Percentiles rank a stretch among this genome's conserved stretches.
These are phyloP conservation scores for Polydrusus pterygomalis DNA, from an alignment of 2,888 invertebrate species.

Conservation along the genomic window DNA sequence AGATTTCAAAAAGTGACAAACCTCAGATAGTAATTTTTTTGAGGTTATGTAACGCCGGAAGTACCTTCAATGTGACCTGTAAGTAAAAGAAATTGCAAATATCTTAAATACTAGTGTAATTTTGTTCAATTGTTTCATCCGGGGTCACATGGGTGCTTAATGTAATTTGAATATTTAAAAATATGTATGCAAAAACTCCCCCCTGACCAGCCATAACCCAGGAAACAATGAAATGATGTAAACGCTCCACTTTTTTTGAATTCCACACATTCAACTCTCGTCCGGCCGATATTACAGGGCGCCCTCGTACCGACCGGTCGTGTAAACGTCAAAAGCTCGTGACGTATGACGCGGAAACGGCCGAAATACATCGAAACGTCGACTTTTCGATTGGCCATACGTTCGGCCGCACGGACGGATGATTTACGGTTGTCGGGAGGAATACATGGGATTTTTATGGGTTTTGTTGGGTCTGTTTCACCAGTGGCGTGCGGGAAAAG, in stretches of 20 bases:
- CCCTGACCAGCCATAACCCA: conserved; percentile 46
- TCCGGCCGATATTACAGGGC: conserved; percentile 50
- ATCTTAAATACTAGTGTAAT: no score
- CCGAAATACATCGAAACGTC: conserved; percentile 54
- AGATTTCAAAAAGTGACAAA: no score
- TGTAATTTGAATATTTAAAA: no score
- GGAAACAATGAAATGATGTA: conserved; percentile 52
- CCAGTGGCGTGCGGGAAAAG: conserved; percentile 6
- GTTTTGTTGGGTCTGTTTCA: not conserved
- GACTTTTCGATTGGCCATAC: conserved; percentile 50
- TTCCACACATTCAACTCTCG: conserved; percentile 41
- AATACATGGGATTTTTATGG: conserved; percentile 15
- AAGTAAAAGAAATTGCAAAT: no score
- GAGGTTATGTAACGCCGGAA: no score
- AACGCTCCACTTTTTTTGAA: conserved; percentile 45
- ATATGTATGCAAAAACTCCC: conserved; percentile 34
- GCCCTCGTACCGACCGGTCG: conserved; percentile 47
- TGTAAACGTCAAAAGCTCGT: conserved; percentile 54
- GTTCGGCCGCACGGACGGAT: conserved; percentile 57
- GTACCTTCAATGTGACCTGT: no score
- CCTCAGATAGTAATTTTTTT: no score
- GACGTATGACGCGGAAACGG: conserved; percentile 54
- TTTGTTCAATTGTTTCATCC: no score
- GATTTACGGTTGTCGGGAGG: conserved; percentile 40
- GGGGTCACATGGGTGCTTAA: no score